Percentiles rank a stretch among this genome's conserved stretches.
Conservation (phyloP, 2,888 invertebrate species). For the Gryllus longicercus region DNA sequence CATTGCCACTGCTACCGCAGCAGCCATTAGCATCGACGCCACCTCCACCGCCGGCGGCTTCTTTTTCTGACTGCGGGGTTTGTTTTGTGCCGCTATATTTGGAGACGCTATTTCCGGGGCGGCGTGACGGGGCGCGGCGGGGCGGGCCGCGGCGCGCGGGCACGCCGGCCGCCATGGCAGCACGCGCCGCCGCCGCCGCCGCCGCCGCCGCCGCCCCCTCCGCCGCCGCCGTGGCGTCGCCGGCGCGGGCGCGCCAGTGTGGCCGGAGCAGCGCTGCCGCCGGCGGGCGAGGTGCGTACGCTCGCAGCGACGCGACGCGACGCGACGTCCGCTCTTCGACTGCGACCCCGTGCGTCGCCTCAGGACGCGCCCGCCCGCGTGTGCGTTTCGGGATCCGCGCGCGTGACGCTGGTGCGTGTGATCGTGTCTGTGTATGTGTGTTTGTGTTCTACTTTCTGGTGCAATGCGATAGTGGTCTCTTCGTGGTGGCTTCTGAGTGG, state of each 20-base stretch:
- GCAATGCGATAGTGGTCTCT: no score
- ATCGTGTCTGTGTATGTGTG: no score
- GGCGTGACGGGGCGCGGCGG: not conserved
- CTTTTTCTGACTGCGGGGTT: conserved; percentile 2
- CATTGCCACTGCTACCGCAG: no score
- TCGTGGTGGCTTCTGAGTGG: no score
- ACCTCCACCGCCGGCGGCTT: not conserved
- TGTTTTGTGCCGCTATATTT: conserved; percentile 29
- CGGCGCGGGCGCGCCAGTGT: not conserved
- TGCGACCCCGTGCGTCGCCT: no score
- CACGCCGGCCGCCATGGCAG: not conserved
- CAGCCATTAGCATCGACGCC: not conserved
- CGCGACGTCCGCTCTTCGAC: not conserved
- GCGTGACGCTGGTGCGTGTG: no score
- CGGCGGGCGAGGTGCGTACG: not conserved
- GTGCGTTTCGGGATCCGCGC: no score
- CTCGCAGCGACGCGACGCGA: not conserved
- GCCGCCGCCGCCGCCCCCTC: not conserved
- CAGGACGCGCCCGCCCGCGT: no score
- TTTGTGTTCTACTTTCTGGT: no score
- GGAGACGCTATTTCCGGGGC: conserved; percentile 31
- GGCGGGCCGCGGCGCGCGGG: not conserved
- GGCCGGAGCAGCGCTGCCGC: not conserved
- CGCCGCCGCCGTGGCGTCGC: no score
- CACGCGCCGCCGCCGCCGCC: not conserved